Base-by-base conservation (phyloP, 2,888 invertebrate species). In the Incurvaria masculella region DNA sequence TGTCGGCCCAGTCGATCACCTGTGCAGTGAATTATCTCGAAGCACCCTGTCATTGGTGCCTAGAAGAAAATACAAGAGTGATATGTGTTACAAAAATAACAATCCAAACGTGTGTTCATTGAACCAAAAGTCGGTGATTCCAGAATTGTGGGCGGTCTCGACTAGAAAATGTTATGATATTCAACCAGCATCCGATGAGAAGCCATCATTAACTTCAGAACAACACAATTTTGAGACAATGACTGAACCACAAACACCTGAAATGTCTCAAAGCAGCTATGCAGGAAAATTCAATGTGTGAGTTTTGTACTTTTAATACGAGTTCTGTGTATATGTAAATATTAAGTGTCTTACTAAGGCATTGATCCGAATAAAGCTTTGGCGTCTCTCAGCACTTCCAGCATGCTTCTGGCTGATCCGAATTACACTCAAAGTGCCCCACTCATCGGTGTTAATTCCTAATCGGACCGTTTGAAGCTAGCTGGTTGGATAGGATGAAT, bases 281-380 rank as follows among this genome's bases (percentile, higher is more conserved):
- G 72, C 71, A 46, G 72, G 72, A 51, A 57, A 61, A 41, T 72
- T 72, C 62, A 53, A 66, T 23, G 60, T 69, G 75, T 75, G 62
- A 69, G 73, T 62, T n/a, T n/a, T n/a, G n/a, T n/a, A n/a, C n/a
- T n/a, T n/a, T n/a, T n/a, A n/a, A n/a, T n/a, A n/a, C n/a, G n/a
- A n/a, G n/a, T n/a, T n/a, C 48, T 39, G 14, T 23, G 23, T 42
- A 23, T 11, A 6, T 48, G 20, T 45, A 17, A 20, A 17, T 21
- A 21, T 20, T 46, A n/a, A 40, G 17, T 14, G 16, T 44, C 11
- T 8, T 38, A 14, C 11, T 23, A 40, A n/a, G 40, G 40, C 26
- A n/a, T n/a, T n/a, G 2, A 39, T 26, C 14, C 44, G 40, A 41
- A 39, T n/a, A 38, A 48, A 4, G 33, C 16, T 26, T 6, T 11